Evolutionary conservation across 1,140 invertebrate species (phyloP).

Genomic region (Bicyclus anynana): DNA sequence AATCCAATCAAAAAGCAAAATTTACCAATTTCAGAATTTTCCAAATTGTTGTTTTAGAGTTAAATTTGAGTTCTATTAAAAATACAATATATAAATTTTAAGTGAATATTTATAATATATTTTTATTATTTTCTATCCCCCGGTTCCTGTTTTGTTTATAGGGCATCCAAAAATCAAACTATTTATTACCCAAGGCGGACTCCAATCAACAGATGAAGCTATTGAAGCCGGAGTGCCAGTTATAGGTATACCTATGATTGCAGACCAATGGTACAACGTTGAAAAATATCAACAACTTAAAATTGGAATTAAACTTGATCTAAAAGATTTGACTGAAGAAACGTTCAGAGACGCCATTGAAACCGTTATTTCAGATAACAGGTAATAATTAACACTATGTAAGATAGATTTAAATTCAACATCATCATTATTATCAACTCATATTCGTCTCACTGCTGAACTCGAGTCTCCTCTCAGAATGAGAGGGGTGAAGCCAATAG

Average conservation of each 20-base stretch:
- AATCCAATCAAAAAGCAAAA: too few relatives aligned
- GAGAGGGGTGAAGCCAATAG: too few relatives aligned
- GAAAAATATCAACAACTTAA: conserved; percentile 18
- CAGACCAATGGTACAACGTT: conserved; percentile 16
- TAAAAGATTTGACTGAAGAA: conserved; percentile 11
- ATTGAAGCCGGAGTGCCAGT: background rate
- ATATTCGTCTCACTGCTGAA: too few relatives aligned
- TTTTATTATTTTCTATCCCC: background rate
- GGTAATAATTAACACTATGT: background rate
- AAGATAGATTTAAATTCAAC: too few relatives aligned
- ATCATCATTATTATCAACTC: too few relatives aligned
- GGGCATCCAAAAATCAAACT: conserved; percentile 17
- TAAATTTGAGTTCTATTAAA: too few relatives aligned
- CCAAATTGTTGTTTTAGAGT: too few relatives aligned
- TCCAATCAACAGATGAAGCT: conserved; percentile 6
- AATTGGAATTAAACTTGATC: conserved; percentile 17
- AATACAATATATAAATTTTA: too few relatives aligned
- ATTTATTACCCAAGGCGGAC: conserved; percentile 19
- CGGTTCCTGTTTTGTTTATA: background rate
- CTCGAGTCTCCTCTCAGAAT: too few relatives aligned
- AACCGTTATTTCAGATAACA: conserved; percentile 12
- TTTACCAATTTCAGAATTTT: too few relatives aligned
- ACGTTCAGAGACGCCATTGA: conserved; percentile 2
- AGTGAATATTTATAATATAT: too few relatives aligned
- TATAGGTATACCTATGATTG: conserved; percentile 11